Evolutionary conservation across 2,797 vertebrate genomes (phyloP), one percentile per base, ranked within the genome.

Genomic region (Loris lydekkerianus): DNA sequence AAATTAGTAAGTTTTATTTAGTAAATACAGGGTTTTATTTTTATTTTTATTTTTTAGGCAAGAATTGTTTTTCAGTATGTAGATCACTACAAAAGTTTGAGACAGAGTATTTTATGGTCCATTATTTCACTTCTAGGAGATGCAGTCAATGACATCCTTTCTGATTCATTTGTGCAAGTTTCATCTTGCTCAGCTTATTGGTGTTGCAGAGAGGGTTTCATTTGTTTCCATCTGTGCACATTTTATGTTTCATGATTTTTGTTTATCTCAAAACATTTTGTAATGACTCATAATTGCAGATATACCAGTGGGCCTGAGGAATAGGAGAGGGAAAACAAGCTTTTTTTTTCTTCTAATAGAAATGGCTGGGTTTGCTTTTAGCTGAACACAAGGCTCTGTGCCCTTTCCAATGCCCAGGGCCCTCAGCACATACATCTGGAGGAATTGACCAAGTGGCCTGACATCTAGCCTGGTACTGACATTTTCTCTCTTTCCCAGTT

Each of bases 401-500:
- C 43, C 72, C 40, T 75, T 69, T 49, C 61, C 25, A 2, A 0
- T 56, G 34, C 10, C 77, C 29, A 25, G 34, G 46, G 11, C 31
- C 70, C 18, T 46, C 14, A 3, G 58, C 37, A 46, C 2, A 31
- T 0, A 13, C 21, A 18, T 77, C 67, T 56, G 70, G 49, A 67
- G 46, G 80, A 69, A 11, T 0, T 60, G 61, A 10, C 43, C 63
- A 56, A 23, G 34, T 3, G 29, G 56, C n/a, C 77, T 77, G 60
- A 69, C 31, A 17, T 29, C 43, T 91, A 83, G 46, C 61, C 70
- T 53, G 67, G 37, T 81, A 40, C 49, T 98, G 69, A 97, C 17
- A 0, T 49, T 70, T 72, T 29, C 27, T 88, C 53, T 78, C 78
- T 63, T 87, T 89, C 97, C 70, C 97, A 99, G 99, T 98, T 99